phyloP scores from a whole-genome alignment of 2,113 vertebrate species.

The Xenopus laevis region DNA sequence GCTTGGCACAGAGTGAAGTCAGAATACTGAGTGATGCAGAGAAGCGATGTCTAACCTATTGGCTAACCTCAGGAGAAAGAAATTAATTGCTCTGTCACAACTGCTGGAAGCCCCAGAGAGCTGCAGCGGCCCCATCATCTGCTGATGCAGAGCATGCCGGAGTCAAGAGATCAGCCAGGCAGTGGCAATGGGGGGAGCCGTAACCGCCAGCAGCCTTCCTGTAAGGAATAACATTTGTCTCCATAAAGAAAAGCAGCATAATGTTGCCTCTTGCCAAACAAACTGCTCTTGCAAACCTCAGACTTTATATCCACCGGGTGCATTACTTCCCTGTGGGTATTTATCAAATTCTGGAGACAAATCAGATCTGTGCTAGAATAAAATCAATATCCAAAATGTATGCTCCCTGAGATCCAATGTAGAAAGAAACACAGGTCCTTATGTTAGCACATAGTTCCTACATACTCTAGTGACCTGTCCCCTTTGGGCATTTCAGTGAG shows the following conservation, averaged over 20 bases:
- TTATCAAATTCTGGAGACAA: neutral
- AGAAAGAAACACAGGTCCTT: too few relatives aligned
- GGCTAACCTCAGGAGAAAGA: slow-evolving; percentile 38
- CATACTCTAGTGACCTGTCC: too few relatives aligned
- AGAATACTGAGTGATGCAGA: slow-evolving; percentile 32
- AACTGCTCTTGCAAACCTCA: neutral
- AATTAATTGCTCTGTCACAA: slow-evolving; percentile 46
- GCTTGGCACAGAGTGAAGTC: slow-evolving; percentile 29
- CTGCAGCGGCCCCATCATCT: slow-evolving; percentile 24
- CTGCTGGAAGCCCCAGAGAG: slow-evolving; percentile 31
- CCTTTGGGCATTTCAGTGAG: too few relatives aligned
- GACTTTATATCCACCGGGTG: neutral
- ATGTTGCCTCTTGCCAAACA: neutral
- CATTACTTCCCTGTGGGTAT: neutral
- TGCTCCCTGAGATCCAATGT: too few relatives aligned
- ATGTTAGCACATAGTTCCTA: too few relatives aligned
- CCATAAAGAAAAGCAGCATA: slow-evolving; percentile 4
- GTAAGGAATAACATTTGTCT: neutral
- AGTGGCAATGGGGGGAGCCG: slow-evolving; percentile 5
- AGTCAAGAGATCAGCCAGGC: slow-evolving; percentile 16
- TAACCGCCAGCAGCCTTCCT: slow-evolving; percentile 23
- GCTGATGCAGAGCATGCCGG: slow-evolving; percentile 23
- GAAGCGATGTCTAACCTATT: slow-evolving; percentile 37
- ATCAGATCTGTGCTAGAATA: neutral
- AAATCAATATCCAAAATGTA: too few relatives aligned